Percentiles rank a stretch among this genome's conserved stretches.
Conservation (phyloP, 2,888 invertebrate species). For the Thera obeliscata region DNA sequence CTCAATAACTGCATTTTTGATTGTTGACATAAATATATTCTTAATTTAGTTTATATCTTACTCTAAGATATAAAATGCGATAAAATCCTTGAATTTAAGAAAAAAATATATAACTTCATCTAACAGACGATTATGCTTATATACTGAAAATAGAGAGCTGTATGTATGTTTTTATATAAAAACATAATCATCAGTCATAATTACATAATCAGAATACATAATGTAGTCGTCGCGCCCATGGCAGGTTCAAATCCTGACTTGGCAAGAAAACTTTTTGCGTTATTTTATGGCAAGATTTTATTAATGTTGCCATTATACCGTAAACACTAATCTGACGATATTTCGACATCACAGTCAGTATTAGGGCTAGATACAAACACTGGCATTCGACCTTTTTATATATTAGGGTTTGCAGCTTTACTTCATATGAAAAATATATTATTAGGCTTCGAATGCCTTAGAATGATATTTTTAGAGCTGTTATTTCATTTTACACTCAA, state of each 20-base stretch:
- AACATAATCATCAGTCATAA: slow-evolving; percentile 37
- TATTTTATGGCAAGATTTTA: slow-evolving; percentile 33
- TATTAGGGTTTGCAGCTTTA: slow-evolving; percentile 25
- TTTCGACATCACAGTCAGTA: slow-evolving; percentile 60
- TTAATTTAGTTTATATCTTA: slow-evolving; percentile 1
- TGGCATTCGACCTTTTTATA: slow-evolving; percentile 43
- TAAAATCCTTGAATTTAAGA: background rate
- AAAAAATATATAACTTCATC: background rate
- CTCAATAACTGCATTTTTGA: background rate
- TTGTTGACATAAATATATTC: background rate
- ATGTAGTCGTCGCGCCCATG: background rate
- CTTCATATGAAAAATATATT: slow-evolving; percentile 20
- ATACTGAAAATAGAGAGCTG: slow-evolving; percentile 38
- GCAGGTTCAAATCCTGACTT: slow-evolving; percentile 7
- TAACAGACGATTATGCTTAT: slow-evolving; percentile 16
- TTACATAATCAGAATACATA: slow-evolving; percentile 8
- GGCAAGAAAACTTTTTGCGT: slow-evolving; percentile 10
- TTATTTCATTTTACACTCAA: background rate
- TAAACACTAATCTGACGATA: slow-evolving; percentile 37
- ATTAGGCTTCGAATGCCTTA: slow-evolving; percentile 1
- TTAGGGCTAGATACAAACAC: slow-evolving; percentile 48
- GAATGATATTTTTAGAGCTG: slow-evolving; percentile 19
- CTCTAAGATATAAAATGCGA: slow-evolving; percentile 4
- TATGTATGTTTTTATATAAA: slow-evolving; percentile 38
- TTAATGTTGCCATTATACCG: slow-evolving; percentile 22